phyloP scores from a whole-genome alignment of 2,113 vertebrate species.

The Crotalus viridis region DNA sequence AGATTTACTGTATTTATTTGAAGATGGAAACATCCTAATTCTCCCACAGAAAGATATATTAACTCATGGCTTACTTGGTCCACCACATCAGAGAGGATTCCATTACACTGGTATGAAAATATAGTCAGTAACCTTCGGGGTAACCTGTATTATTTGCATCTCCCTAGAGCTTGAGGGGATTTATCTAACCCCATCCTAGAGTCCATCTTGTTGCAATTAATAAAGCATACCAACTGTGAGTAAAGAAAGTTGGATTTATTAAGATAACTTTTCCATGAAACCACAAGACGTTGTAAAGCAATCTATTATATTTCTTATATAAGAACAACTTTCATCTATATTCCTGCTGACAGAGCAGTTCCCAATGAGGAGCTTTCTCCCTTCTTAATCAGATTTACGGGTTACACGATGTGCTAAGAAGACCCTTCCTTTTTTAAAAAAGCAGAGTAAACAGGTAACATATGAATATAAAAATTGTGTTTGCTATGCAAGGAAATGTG shows the following conservation, averaged over 20 bases:
- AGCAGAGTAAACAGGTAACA: conserved; percentile 11
- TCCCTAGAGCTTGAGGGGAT: neutral
- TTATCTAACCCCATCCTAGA: neutral
- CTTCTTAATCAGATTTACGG: neutral
- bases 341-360: neutral
- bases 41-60: neutral
- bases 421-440: neutral
- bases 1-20: neutral
- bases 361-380: neutral
- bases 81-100: neutral
- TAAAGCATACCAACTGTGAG: neutral
- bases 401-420: neutral
- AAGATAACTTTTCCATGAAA: neutral
- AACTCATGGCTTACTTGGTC: neutral
- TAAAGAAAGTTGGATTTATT: neutral
- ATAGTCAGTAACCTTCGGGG: neutral
- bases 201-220: neutral
- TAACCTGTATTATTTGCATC: neutral
- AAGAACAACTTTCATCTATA: neutral
- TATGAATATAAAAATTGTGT: neutral
- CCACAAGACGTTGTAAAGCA: neutral
- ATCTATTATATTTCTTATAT: neutral
- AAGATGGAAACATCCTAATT: neutral
- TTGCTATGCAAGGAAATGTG: neutral
- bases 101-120: neutral